Evolutionary conservation across 2,888 invertebrate species (phyloP).

Genomic region (Phytoseiulus persimilis): DNA sequence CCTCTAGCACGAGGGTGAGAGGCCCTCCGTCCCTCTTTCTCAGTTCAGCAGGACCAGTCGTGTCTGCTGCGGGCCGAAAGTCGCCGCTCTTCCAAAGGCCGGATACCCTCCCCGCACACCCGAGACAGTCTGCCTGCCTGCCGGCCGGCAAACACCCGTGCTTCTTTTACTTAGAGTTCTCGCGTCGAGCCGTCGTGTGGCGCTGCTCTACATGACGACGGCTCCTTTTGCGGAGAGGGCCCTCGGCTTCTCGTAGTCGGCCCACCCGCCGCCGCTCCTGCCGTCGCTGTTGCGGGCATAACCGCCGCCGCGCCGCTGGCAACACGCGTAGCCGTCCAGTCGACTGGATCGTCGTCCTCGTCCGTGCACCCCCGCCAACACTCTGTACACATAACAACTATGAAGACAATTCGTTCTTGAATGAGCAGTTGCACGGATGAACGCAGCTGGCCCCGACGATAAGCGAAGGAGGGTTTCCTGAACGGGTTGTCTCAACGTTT

Average conservation of each 20-base stretch:
- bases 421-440: too few species aligned
- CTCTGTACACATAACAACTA: too few species aligned
- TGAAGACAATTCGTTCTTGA: too few species aligned
- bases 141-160: slow-evolving; percentile 5
- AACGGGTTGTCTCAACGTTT: too few species aligned
- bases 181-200: not conserved
- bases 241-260: not conserved
- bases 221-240: not conserved
- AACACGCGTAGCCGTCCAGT: not conserved
- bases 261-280: not conserved
- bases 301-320: slow-evolving; percentile 7
- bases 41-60: slow-evolving; percentile 5
- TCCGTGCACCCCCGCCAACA: too few species aligned
- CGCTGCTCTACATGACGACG: not conserved
- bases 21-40: not conserved
- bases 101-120: not conserved
- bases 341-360: not conserved
- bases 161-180: not conserved
- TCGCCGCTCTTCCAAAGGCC: not conserved
- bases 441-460: too few species aligned
- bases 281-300: not conserved
- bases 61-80: slow-evolving; percentile 5
- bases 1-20: too few species aligned
- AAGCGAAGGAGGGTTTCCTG: too few species aligned
- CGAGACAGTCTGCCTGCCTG: not conserved